Percentiles rank a stretch among this genome's conserved stretches.
Evolutionary conservation across 2,888 invertebrate species (phyloP).

Genomic region (Drosophila neotestacea): DNA sequence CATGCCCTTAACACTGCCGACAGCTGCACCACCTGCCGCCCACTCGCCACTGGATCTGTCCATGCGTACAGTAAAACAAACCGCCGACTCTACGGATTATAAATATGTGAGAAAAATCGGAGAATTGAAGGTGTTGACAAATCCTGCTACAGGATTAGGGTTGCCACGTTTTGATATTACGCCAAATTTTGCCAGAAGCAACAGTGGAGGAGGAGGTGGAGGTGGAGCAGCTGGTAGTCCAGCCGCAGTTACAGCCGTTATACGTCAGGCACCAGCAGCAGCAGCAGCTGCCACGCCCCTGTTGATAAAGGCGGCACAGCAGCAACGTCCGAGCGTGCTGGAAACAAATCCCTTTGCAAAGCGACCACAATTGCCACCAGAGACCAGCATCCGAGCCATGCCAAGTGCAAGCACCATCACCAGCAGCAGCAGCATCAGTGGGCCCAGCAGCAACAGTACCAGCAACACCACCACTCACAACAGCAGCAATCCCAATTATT

Average conservation of each 20-base stretch:
- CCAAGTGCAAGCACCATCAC: conserved; percentile 26
- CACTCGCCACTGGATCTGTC: conserved; percentile 93
- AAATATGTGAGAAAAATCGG: conserved; percentile 65
- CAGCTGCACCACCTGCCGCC: conserved; percentile 30
- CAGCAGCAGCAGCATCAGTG: conserved; percentile 5
- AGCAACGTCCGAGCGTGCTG: conserved; percentile 80
- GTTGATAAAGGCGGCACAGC: conserved; percentile 71
- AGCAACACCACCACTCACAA: conserved; percentile 51
- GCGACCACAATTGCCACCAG: conserved; percentile 65
- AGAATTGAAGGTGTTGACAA: background rate
- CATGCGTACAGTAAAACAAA: conserved; percentile 94
- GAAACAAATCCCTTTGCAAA: conserved; percentile 81
- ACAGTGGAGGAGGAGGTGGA: conserved; percentile 2
- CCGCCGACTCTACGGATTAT: conserved; percentile 93
- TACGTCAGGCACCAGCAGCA: conserved; percentile 51
- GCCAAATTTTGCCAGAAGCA: conserved; percentile 88
- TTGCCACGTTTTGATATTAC: conserved; percentile 92
- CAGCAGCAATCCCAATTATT: conserved; percentile 76
- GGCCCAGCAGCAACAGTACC: conserved; percentile 10
- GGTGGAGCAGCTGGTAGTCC: conserved; percentile 4
- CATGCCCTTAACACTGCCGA: background rate
- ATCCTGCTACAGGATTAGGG: conserved; percentile 59
- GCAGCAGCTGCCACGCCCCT: conserved; percentile 29
- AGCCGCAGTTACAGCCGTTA: conserved; percentile 45
- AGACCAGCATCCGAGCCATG: conserved; percentile 66